These are phyloP conservation scores for Perca flavescens DNA, from an alignment of 2,113 vertebrate species.

Conservation along the genomic window DNA sequence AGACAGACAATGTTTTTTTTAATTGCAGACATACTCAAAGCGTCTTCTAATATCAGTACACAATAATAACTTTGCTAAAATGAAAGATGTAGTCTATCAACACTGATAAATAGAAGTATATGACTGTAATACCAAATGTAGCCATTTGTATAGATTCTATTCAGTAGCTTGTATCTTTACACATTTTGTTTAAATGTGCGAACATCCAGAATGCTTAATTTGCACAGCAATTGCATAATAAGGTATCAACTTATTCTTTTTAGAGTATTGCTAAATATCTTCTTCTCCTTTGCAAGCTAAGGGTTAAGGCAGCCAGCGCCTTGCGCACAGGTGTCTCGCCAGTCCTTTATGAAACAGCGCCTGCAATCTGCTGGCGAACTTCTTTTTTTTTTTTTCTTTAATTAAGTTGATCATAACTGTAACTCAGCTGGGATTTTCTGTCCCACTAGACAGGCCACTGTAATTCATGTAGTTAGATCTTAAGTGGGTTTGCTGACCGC, in stretches of 20 bases:
- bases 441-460: conserved; percentile 82
- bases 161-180: background rate
- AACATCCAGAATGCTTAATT: background rate
- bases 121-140: no score
- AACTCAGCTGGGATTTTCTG: conserved; percentile 88
- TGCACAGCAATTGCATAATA: background rate
- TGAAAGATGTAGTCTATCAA: background rate
- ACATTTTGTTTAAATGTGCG: background rate
- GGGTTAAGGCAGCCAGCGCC: conserved; percentile 72
- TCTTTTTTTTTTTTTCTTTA: conserved; percentile 51
- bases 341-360: conserved; percentile 73
- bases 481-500: conserved; percentile 85
- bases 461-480: conserved; percentile 70
- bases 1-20: background rate
- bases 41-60: background rate
- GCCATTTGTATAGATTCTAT: background rate
- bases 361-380: conserved; percentile 55
- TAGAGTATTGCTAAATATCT: background rate
- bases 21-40: background rate
- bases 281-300: conserved; percentile 40
- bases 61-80: background rate
- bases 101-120: background rate
- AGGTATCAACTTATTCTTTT: background rate
- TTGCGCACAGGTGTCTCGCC: conserved; percentile 75
- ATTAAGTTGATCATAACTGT: conserved; percentile 87